Base-by-base conservation (phyloP, 2,888 invertebrate species). In the Temnothorax unifasciatus region DNA sequence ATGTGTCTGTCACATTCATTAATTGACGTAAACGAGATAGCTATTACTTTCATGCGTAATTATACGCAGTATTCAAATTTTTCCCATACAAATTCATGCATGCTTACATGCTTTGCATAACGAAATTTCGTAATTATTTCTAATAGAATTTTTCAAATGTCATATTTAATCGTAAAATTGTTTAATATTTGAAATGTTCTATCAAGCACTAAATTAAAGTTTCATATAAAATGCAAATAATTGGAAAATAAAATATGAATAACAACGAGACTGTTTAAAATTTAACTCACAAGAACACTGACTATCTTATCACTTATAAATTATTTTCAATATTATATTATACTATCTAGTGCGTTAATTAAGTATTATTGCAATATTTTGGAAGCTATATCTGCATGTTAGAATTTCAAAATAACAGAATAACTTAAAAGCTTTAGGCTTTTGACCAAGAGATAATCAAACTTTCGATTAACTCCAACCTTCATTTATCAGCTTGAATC, bases 11-110 rank as follows among this genome's bases (percentile, higher is more conserved):
- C 47, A 34, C 59, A 73, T 59, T 73, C 44, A 59, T 73, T 59
- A 71, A 79, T 47, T 59, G 34, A 73, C 59, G 9, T 59, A 34
- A 59, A 59, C 47, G 34, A 18, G 25, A 81, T 47, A 41, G 6
- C 54, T 69, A 54, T 69, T 76, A 69, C 38, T 41, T 68, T 11
- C 52, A 13, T 61, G 25, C 18, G 4, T 68, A 68, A 76, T 76
- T 54, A 76, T 52, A n/a, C 25, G 34, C 34, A n/a, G 5, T 21
- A 47, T 75, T 75, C 74, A 44, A 44, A 75, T 9, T 47, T 29
- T 75, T 34, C 25, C n/a, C 18, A 18, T 18, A 29, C 13, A 47
- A 34, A 47, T 61, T 75, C 9, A 54, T 15, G 18, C 9, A 54
- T 15, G 18, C 44, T 18, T 68, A 41, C n/a, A 47, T 21, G 34